Base-by-base conservation (phyloP, 2,113 vertebrate genomes). In the Australoheros scitulus region DNA sequence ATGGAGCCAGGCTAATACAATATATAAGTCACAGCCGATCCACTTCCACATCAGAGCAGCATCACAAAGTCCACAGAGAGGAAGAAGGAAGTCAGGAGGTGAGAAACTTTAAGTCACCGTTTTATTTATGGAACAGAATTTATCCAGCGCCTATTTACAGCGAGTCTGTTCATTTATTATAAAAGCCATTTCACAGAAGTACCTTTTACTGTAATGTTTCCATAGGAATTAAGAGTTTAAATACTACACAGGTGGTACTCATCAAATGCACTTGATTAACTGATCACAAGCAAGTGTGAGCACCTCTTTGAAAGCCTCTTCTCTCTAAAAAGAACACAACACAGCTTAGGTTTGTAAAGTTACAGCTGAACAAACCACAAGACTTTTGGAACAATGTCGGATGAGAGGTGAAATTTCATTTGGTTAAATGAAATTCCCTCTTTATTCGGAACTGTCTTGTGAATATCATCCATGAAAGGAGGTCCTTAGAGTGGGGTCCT, bases 1-100 rank as follows among this genome's bases (percentile, higher is more conserved):
- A 8, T 32, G 43, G 41, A 24, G 55, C 36, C 15, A 64, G 11
- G 55, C 55, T 58, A 36, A 70, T 50, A 70, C 64, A 70, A 70
- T 70, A 68, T 68, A 68, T 68, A 47, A 68, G 64, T 50, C 64
- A 29, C 64, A 70, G 64, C 41, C 18, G 41, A 70, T 70, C 64
- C 64, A 70, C 24, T 70, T 41, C 32, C 20, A 52, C 17, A 41
- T 79, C 15, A 36, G 41, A 56, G 55, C 43, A 50, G 26, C 57
- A 63, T 41, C 70, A 68, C 47, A 10, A 13, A 52, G 22, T 55
- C 38, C 38, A 75, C 36, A 32, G 47, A 50, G n/a, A 72, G 11
- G 17, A 15, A 57, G 26, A 41, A 56, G 81, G 15, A 41, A 56
- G 8, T 15, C 20, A 29, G 36, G 18, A 41, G 32, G 32, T 32